Evolutionary conservation across 2,888 invertebrate genomes (phyloP), one percentile per base, ranked within the genome.

Genomic region (Chloroclystis v-ata): DNA sequence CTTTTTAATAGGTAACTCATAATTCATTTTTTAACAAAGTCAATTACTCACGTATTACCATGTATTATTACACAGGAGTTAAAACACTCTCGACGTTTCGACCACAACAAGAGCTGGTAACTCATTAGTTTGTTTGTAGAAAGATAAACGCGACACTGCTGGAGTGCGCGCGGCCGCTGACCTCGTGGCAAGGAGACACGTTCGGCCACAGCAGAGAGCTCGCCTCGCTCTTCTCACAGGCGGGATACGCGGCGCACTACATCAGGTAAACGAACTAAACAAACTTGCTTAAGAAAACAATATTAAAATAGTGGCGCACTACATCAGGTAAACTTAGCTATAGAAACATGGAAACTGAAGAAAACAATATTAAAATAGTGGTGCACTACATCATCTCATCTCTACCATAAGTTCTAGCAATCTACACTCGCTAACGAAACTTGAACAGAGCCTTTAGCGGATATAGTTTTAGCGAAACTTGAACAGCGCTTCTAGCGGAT

Each of bases 201-300:
- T 94, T 93, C 61, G 95, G 95, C 0, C 95, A 96, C 67, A 94
- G 96, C 0, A 86, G 93, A 14, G 96, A 97, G 77, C 93, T 94
- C 82, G 94, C 96, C 0, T 92, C 93, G 0, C 79, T 95, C 7
- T 91, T 94, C 59, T 91, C 95, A 0, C 47, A 65, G 46, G 78
- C 81, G 76, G 82, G 75, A 0, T 97, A 92, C 68, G 96, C 97
- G 70, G 97, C 93, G 0, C 77, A 95, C 49, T 93, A 97, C 64
- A 90, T 97, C 56, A 95, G 4, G 49, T 45, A 20, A 10, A 2
- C 11, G 12, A 3, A 20, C 1, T 13, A 12, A 11, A 1, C 12
- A 2, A 12, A 29, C 7, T 29, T 6, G 11, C 11, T n/a, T 1
- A 2, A 11, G 28, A 2, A 29, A 11, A 11, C 2, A 3, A 3